These are phyloP conservation scores for Syngnathus typhle DNA, from an alignment of 2,113 vertebrate species.

Conservation along the genomic window DNA sequence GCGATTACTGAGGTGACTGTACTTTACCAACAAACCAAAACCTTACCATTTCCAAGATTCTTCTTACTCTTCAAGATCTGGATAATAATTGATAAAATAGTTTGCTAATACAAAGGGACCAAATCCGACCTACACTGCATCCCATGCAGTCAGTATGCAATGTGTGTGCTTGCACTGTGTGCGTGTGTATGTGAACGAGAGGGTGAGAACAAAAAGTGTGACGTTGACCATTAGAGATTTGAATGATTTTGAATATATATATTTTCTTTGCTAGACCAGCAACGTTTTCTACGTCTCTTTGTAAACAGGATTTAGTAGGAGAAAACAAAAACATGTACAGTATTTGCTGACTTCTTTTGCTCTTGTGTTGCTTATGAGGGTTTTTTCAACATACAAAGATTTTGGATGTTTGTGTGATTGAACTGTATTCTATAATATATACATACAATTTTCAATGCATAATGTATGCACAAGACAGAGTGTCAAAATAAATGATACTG, in stretches of 20 bases:
- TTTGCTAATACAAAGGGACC: conserved; percentile 50
- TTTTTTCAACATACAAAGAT: conserved; percentile 43
- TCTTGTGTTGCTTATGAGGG: conserved; percentile 54
- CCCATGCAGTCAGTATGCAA: conserved; percentile 14
- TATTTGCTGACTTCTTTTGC: conserved; percentile 42
- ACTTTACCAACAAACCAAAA: conserved; percentile 27
- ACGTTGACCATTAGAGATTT: conserved; percentile 9
- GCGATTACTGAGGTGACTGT: background rate
- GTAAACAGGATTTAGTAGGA: conserved; percentile 40
- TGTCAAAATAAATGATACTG: conserved; percentile 40
- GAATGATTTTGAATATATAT: conserved; percentile 13
- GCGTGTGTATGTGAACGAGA: conserved; percentile 4
- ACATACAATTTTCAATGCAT: conserved; percentile 39
- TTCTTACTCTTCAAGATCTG: conserved; percentile 37
- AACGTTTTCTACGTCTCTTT: conserved; percentile 47
- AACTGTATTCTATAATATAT: conserved; percentile 46
- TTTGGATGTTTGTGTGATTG: conserved; percentile 57
- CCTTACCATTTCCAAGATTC: conserved; percentile 20
- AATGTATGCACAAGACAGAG: conserved; percentile 49
- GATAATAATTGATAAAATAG: conserved; percentile 28
- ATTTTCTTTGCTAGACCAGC: conserved; percentile 28
- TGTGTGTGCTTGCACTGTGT: conserved; percentile 10
- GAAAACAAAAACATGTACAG: conserved; percentile 4
- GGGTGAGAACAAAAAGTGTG: background rate
- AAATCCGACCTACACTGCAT: conserved; percentile 39